These are phyloP conservation scores for Sitobion miscanthi DNA, from an alignment of 1,140 invertebrate species.

Conservation along the genomic window DNA sequence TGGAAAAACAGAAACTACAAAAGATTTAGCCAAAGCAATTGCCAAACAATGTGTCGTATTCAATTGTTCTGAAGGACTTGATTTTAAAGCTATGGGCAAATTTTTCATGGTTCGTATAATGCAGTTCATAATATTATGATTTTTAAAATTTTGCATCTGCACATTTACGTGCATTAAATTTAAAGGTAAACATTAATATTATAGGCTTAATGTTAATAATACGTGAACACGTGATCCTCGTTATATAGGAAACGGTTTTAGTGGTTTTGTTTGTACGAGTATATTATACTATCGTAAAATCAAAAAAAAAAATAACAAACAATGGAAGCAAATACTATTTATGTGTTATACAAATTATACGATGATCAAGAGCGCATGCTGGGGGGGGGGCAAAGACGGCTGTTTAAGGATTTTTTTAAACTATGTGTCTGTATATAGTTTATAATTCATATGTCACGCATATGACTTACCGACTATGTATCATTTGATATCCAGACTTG, in stretches of 20 bases:
- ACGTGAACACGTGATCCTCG: neutral
- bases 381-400: no score
- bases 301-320: no score
- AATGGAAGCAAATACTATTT: no score
- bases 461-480: no score
- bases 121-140: neutral
- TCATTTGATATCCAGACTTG: no score
- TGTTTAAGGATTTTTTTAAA: no score
- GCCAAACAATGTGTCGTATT: constrained; percentile 95
- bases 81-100: constrained; percentile 73
- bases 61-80: constrained; percentile 96
- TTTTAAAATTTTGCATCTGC: neutral
- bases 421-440: no score
- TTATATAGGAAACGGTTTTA: neutral
- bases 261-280: neutral
- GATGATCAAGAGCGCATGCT: no score
- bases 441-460: no score
- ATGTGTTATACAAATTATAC: no score
- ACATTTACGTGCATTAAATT: neutral
- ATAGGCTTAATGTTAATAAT: neutral
- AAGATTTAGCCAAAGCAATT: constrained; percentile 87
- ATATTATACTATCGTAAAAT: no score
- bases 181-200: neutral
- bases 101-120: constrained; percentile 54
- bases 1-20: constrained; percentile 93